Evolutionary conservation across 2,797 vertebrate genomes (phyloP).

Genomic region (Lateolabrax maculatus): DNA sequence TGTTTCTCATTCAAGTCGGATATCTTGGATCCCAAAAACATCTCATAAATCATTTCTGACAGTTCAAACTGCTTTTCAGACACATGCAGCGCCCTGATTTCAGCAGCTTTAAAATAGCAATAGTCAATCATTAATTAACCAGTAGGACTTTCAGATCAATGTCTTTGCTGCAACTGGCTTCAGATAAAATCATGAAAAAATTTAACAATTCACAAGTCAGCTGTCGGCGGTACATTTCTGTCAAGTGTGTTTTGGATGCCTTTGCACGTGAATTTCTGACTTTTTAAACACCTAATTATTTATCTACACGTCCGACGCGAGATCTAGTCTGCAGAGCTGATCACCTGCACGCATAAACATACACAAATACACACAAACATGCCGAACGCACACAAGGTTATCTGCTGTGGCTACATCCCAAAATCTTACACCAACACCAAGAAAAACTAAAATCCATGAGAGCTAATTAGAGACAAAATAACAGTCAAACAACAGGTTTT

Average conservation of each 20-base stretch:
- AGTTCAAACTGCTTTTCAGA: background rate
- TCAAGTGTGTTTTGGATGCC: slow-evolving; percentile 1
- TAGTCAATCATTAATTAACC: slow-evolving; percentile 65
- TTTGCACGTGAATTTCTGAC: background rate
- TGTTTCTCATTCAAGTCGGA: background rate
- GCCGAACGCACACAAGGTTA: background rate
- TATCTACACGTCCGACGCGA: slow-evolving; percentile 9
- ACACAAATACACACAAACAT: background rate
- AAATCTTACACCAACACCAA: background rate
- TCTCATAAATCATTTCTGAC: slow-evolving; percentile 1
- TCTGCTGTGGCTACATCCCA: background rate
- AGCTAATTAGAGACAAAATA: background rate
- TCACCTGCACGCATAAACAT: background rate
- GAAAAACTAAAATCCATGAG: background rate
- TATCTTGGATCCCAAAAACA: background rate
- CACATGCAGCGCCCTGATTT: slow-evolving; percentile 16
- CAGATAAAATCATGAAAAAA: background rate
- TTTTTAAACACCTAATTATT: slow-evolving; percentile 1
- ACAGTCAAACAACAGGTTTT: background rate
- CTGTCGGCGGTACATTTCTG: background rate
- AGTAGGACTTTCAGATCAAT: slow-evolving; percentile 34
- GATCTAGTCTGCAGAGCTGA: background rate
- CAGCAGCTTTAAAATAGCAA: slow-evolving; percentile 38
- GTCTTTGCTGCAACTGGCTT: background rate
- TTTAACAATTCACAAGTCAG: background rate